A percentile compares a stretch with the other conserved stretches of the same genome.
Evolutionary conservation across 2,888 invertebrate genomes (phyloP).

Genomic region (Rhagonycha fulva): DNA sequence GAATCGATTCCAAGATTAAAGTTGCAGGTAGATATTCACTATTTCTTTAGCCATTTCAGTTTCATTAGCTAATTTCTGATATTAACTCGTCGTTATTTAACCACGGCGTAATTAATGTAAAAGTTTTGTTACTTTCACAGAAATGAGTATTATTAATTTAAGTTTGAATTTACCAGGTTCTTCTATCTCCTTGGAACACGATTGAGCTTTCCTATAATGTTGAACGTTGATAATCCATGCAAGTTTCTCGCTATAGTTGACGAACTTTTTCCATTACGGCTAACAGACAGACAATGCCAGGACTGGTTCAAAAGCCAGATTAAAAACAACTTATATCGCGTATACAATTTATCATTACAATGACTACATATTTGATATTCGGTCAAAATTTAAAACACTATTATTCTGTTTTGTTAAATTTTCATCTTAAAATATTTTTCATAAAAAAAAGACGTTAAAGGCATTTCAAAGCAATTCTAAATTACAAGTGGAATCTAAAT

Average conservation of each 20-base stretch:
- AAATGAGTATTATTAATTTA: neutral
- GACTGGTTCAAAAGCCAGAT: constrained; percentile 43
- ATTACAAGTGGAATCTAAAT: too few species aligned
- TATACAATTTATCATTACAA: constrained; percentile 42
- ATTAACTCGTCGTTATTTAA: neutral
- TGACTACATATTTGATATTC: neutral
- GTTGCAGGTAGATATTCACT: constrained; percentile 21
- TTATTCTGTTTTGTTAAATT: neutral
- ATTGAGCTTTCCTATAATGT: constrained; percentile 40
- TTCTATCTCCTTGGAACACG: constrained; percentile 34
- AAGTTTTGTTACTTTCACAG: neutral
- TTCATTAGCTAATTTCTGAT: neutral
- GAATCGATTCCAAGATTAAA: constrained; percentile 31
- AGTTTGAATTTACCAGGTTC: constrained; percentile 12
- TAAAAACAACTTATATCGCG: constrained; percentile 43
- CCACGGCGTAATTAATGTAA: neutral
- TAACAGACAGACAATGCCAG: constrained; percentile 47
- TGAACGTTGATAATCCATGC: constrained; percentile 47
- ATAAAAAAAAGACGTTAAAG: neutral
- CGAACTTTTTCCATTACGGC: constrained; percentile 51
- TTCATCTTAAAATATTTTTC: neutral
- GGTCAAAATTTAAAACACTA: neutral
- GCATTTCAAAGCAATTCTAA: neutral
- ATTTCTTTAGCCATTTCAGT: neutral
- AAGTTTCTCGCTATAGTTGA: constrained; percentile 46